Evolutionary conservation across 2,113 vertebrate species (phyloP).

Genomic region (Origma solitaria): DNA sequence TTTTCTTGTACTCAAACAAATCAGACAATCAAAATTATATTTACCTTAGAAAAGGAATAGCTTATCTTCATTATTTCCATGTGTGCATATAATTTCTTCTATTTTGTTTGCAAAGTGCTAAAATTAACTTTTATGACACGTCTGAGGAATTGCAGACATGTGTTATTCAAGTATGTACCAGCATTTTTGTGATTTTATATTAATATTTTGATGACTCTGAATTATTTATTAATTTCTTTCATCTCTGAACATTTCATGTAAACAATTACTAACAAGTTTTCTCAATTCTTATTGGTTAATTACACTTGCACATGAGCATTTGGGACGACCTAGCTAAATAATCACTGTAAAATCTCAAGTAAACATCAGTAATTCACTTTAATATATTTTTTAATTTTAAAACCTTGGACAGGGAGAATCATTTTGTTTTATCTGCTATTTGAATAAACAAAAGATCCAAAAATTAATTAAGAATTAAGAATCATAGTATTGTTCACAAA

Average conservation of each 20-base stretch:
- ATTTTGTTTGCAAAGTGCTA: not conserved
- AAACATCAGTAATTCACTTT: not conserved
- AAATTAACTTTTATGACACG: not conserved
- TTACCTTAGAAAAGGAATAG: not conserved
- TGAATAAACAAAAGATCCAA: not conserved
- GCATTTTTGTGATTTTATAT: not conserved
- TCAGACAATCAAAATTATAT: not conserved
- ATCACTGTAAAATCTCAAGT: not conserved
- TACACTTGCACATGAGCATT: not conserved
- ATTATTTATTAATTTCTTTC: not conserved
- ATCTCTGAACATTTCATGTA: not conserved
- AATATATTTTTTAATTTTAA: not conserved
- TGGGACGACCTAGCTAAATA: not conserved
- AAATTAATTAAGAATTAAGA: not conserved
- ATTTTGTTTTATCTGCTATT: not conserved
- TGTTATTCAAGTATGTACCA: not conserved
- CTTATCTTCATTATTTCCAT: slow-evolving; percentile 15
- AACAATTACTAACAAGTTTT: not conserved
- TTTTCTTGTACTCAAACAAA: slow-evolving; percentile 41
- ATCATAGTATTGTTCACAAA: not conserved
- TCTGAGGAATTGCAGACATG: not conserved
- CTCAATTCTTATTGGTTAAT: not conserved
- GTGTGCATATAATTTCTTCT: not conserved
- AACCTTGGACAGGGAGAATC: not conserved
- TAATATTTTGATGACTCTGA: not conserved